Conservation (phyloP, 2,797 vertebrate genomes). For the Crocodylus rhombifer region DNA sequence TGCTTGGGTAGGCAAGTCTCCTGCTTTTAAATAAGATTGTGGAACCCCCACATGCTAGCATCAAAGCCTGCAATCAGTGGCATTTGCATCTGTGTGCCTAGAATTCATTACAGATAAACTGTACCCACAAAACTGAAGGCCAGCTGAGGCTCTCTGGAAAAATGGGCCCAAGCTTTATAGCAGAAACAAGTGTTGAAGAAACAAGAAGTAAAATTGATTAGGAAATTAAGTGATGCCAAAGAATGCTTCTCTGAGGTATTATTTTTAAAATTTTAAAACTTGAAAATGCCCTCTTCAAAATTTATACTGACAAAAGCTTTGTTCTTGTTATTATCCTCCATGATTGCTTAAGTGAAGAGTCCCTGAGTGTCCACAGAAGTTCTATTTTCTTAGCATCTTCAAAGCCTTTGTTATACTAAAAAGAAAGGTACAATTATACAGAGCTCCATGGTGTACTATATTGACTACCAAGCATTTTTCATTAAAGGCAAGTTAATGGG, state of each 20-base stretch:
- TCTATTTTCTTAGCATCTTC: not conserved
- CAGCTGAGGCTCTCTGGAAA: not conserved
- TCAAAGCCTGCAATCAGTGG: not conserved
- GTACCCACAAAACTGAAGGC: not conserved
- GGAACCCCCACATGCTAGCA: not conserved
- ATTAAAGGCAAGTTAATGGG: not conserved
- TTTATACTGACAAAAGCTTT: not conserved
- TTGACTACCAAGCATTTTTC: not conserved
- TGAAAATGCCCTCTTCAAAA: not conserved
- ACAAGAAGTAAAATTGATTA: not conserved
- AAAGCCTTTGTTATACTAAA: not conserved
- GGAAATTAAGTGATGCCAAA: not conserved
- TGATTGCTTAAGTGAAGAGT: too few relatives aligned
- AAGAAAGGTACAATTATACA: not conserved
- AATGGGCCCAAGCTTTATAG: not conserved
- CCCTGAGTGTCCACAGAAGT: not conserved
- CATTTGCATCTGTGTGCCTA: not conserved
- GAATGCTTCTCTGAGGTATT: not conserved
- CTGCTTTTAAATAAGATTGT: constrained; percentile 32
- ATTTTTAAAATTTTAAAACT: not conserved
- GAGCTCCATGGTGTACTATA: not conserved
- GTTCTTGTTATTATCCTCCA: not conserved
- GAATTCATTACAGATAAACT: not conserved
- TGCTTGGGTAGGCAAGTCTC: not conserved
- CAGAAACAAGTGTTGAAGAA: not conserved